phyloP scores from a whole-genome alignment of 2,888 invertebrate species.

The Noctua pronuba region DNA sequence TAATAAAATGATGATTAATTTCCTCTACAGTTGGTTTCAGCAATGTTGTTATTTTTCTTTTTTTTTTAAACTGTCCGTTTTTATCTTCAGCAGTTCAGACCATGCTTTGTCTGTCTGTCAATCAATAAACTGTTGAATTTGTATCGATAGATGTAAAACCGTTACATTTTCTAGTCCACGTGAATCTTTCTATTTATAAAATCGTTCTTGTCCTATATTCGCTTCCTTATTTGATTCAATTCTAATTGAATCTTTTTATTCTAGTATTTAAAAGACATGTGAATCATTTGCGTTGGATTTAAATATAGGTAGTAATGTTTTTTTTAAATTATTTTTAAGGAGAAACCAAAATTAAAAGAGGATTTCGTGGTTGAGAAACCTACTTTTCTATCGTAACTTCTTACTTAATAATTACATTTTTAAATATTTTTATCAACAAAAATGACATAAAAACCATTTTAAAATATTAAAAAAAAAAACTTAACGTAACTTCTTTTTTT shows the following conservation, averaged over 20 bases:
- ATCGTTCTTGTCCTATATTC: too few relatives aligned
- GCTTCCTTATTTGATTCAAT: conserved; percentile 9
- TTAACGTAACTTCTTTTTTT: too few relatives aligned
- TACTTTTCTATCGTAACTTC: too few relatives aligned
- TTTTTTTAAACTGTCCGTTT: background rate
- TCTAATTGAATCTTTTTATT: conserved; percentile 25
- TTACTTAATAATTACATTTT: too few relatives aligned
- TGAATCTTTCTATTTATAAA: too few relatives aligned
- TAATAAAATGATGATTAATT: background rate
- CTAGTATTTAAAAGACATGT: conserved; percentile 9
- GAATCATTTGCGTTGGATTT: background rate
- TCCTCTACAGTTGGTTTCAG: background rate
- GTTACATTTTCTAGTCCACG: too few relatives aligned
- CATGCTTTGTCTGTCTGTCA: background rate
- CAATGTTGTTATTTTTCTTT: background rate
- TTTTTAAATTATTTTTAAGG: background rate
- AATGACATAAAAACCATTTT: too few relatives aligned
- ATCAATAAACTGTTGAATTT: conserved; percentile 3
- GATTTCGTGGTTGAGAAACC: background rate
- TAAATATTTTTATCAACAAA: too few relatives aligned
- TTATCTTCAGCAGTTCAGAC: background rate
- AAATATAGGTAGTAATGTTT: background rate
- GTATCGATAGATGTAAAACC: background rate
- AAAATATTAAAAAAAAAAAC: too few relatives aligned
- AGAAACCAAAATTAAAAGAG: too few relatives aligned